Conservation (phyloP, 2,797 vertebrate genomes). For the Crenichthys baileyi region DNA sequence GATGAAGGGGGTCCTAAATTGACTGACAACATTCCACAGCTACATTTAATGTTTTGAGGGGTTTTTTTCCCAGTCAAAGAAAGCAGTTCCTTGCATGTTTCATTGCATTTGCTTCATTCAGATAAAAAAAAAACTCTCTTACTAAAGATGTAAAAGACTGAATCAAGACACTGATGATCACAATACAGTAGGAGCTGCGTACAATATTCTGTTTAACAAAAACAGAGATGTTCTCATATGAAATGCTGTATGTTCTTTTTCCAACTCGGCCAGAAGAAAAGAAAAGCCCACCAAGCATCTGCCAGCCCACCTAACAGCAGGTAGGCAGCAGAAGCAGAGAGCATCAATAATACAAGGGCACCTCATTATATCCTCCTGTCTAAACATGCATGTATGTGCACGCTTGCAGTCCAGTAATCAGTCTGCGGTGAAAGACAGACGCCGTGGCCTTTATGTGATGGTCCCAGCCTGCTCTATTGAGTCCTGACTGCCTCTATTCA, state of each 20-base stretch:
- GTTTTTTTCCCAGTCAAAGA: background rate
- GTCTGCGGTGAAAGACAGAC: constrained; percentile 73
- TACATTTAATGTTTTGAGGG: background rate
- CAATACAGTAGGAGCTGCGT: background rate
- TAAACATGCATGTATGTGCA: constrained; percentile 54
- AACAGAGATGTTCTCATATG: background rate
- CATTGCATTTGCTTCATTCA: background rate
- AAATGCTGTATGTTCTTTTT: constrained; percentile 13
- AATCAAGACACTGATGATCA: background rate
- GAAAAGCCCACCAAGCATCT: constrained; percentile 22
- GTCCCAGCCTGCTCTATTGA: constrained; percentile 68
- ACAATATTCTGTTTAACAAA: constrained; percentile 2
- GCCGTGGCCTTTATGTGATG: constrained; percentile 67
- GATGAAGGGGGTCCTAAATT: background rate
- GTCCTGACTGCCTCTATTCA: constrained; percentile 70
- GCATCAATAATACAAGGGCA: constrained; percentile 85
- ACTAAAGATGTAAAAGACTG: background rate
- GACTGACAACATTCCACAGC: background rate
- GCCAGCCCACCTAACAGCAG: constrained; percentile 76
- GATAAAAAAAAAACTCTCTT: background rate
- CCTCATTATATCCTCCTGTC: constrained; percentile 75
- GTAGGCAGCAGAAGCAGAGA: constrained; percentile 68
- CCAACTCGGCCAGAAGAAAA: constrained; percentile 14
- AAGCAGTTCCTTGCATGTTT: background rate
- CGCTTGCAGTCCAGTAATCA: constrained; percentile 65